These are phyloP conservation scores for Carcharodon carcharias DNA, from an alignment of 2,797 vertebrate species.

Conservation along the genomic window DNA sequence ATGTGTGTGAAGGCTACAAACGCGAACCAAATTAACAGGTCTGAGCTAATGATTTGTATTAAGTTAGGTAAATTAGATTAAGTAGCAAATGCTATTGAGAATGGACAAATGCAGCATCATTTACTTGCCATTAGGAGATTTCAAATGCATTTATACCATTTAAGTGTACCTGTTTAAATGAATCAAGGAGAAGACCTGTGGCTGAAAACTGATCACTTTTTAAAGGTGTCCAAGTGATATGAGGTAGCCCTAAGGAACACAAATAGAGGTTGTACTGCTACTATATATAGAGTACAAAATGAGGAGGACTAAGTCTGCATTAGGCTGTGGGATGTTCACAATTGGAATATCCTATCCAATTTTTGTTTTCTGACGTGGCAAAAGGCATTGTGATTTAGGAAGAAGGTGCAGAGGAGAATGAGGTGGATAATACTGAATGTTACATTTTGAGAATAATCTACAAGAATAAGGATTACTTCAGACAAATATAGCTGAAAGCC, in stretches of 20 bases:
- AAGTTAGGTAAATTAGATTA: neutral
- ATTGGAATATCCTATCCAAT: neutral
- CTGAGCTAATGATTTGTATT: neutral
- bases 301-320: neutral
- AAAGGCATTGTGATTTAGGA: neutral
- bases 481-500: neutral
- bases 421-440: neutral
- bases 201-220: neutral
- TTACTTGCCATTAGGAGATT: neutral
- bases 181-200: neutral
- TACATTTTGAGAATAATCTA: neutral
- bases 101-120: neutral
- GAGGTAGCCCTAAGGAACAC: neutral
- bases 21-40: neutral
- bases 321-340: neutral
- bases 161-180: neutral
- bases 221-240: neutral
- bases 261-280: neutral
- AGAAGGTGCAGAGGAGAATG: neutral
- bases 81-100: neutral
- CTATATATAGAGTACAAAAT: no score
- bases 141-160: neutral
- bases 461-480: neutral
- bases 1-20: neutral
- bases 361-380: neutral